Conservation (phyloP, 1,140 invertebrate genomes). For the Drosophila teissieri region DNA sequence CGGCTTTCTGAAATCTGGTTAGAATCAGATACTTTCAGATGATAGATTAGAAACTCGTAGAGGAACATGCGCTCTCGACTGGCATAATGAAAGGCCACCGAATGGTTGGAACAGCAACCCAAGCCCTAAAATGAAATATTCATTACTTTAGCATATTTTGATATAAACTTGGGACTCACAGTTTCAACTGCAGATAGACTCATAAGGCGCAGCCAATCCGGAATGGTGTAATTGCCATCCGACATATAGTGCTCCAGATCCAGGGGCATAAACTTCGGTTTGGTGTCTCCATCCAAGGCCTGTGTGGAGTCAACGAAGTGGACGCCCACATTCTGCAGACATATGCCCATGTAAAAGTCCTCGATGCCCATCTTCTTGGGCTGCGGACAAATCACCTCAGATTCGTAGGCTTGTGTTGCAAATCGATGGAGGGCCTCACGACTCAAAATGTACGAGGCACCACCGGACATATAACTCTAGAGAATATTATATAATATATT, state of each 20-base stretch:
- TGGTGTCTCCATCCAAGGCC: conserved; percentile 33
- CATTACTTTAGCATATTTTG: neutral
- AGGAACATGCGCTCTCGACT: conserved; percentile 62
- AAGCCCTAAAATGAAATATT: conserved; percentile 32
- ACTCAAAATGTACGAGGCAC: conserved; percentile 96
- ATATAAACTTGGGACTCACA: conserved; percentile 20
- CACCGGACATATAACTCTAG: conserved; percentile 97
- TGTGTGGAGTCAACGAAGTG: conserved; percentile 77
- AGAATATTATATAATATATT: no score
- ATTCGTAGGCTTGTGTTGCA: conserved; percentile 89
- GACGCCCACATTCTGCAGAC: conserved; percentile 94
- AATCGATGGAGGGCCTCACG: conserved; percentile 90
- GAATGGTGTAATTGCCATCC: conserved; percentile 44
- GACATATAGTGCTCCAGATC: conserved; percentile 86
- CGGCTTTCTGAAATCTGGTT: neutral
- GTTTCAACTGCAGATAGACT: conserved; percentile 40
- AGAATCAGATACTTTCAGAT: conserved; percentile 35
- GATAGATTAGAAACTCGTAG: conserved; percentile 68
- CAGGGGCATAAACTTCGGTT: conserved; percentile 58
- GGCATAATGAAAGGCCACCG: conserved; percentile 66
- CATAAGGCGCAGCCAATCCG: conserved; percentile 60
- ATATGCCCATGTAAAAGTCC: conserved; percentile 97
- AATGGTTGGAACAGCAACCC: conserved; percentile 64
- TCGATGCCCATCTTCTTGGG: conserved; percentile 91
- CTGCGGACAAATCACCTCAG: conserved; percentile 88